A percentile compares a stretch with the other conserved stretches of the same genome.
These are phyloP conservation scores for Vanacampus margaritifer DNA, from an alignment of 2,113 vertebrate species.

Conservation along the genomic window DNA sequence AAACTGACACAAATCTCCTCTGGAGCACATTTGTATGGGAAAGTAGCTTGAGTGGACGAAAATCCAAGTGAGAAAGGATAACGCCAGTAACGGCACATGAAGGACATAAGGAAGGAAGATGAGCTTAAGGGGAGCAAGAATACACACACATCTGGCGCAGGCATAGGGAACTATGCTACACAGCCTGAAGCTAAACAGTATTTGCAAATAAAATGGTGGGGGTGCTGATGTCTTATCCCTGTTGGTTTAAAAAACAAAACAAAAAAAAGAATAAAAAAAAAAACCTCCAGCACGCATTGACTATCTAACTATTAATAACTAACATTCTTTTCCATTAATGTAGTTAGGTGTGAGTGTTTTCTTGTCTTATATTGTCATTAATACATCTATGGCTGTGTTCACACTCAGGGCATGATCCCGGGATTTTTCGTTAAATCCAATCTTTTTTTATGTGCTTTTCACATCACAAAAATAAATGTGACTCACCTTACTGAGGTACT, in stretches of 20 bases:
- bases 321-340: conserved; percentile 2
- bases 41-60: conserved; percentile 55
- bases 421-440: too few relatives aligned
- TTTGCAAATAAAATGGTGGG: conserved; percentile 28
- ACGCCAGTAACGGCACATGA: conserved; percentile 32
- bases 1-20: conserved; percentile 38
- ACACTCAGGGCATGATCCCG: too few relatives aligned
- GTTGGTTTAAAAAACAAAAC: too few relatives aligned
- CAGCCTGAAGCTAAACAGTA: conserved; percentile 22
- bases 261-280: neutral
- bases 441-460: too few relatives aligned
- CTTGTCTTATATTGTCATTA: neutral
- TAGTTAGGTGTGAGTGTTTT: neutral
- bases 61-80: conserved; percentile 41
- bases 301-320: neutral
- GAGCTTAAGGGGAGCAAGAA: conserved; percentile 40
- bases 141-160: conserved; percentile 7
- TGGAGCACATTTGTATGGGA: conserved; percentile 68
- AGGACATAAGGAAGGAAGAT: conserved; percentile 28
- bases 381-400: neutral
- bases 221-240: neutral
- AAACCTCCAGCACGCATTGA: neutral
- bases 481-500: conserved; percentile 96
- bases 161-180: neutral
- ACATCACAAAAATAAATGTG: too few relatives aligned